These are phyloP conservation scores for Ahaetulla prasina DNA, from an alignment of 2,113 vertebrate genomes.

Conservation along the genomic window DNA sequence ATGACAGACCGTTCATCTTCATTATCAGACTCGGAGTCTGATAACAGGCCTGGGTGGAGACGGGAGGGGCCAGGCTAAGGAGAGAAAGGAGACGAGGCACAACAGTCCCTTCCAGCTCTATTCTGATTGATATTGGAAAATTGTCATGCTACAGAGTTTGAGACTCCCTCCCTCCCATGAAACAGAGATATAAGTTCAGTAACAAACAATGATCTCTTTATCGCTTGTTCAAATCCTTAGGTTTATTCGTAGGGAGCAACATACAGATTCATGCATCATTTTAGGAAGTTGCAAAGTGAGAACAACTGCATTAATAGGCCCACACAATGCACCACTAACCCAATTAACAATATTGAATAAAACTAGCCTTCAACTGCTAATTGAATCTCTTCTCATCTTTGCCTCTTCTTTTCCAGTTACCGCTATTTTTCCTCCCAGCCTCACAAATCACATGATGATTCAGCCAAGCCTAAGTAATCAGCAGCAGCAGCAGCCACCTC, in stretches of 20 bases:
- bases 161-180: neutral
- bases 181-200: neutral
- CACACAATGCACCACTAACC: neutral
- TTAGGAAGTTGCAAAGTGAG: neutral
- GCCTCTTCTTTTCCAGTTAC: constrained; percentile 4
- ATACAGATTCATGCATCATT: neutral
- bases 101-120: too few relatives aligned
- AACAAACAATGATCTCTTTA: neutral
- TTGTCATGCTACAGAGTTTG: neutral
- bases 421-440: neutral
- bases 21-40: too few relatives aligned
- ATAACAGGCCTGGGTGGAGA: too few relatives aligned
- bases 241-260: neutral
- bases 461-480: constrained; percentile 48
- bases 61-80: too few relatives aligned
- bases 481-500: constrained; percentile 11
- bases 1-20: too few relatives aligned
- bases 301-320: neutral
- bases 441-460: constrained; percentile 42
- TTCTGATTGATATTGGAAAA: neutral
- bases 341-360: neutral
- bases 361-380: neutral
- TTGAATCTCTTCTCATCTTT: neutral
- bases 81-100: too few relatives aligned
- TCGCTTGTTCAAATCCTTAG: neutral